Base-by-base conservation (phyloP, 2,888 invertebrate species). In the Caprella mutica region DNA sequence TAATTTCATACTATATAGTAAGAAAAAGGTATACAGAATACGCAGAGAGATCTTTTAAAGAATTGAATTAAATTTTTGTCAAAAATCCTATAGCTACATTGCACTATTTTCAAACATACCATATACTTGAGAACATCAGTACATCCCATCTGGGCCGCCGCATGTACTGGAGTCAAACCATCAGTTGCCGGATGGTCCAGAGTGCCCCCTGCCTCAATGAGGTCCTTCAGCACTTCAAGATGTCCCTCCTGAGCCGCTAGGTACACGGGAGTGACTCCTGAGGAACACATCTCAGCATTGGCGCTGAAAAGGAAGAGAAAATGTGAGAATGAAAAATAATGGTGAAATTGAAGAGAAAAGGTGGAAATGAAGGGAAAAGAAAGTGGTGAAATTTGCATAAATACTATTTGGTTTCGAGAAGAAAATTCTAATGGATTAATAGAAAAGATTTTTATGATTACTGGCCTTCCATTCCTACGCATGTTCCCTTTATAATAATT, bases 81-180 rank as follows among this genome's bases (percentile, higher is more conserved):
- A n/a, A n/a, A n/a, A n/a, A n/a, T n/a, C n/a, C n/a, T n/a, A n/a
- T n/a, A n/a, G n/a, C n/a, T n/a, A n/a, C n/a, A n/a, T n/a, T n/a
- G n/a, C n/a, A n/a, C n/a, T n/a, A n/a, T n/a, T n/a, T n/a, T n/a
- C n/a, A n/a, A n/a, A n/a, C 79, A 80, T 70, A 89, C 89, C 86
- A 90, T 86, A 86, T 87, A 90, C 73, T 87, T 85, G 58, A 90
- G 83, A 72, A 88, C 86, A 71, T 84, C 82, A 58, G 89, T 74
- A 68, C 87, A 86, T 23, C 89, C 89, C 78, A 86, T 88, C 77
- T 90, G 90, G 59, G 88, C 86, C 48, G 90, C 88, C 9, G 89
- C 89, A 73, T 90, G 90, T 59, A 90, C 80, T 52, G 89, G 88
- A 60, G 87, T 83, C 89, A 90, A 90, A 38, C 89, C 90, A 74